Evolutionary conservation across 2,113 vertebrate genomes (phyloP), one percentile per base, ranked within the genome.

Genomic region (Sebastes schlegelii): DNA sequence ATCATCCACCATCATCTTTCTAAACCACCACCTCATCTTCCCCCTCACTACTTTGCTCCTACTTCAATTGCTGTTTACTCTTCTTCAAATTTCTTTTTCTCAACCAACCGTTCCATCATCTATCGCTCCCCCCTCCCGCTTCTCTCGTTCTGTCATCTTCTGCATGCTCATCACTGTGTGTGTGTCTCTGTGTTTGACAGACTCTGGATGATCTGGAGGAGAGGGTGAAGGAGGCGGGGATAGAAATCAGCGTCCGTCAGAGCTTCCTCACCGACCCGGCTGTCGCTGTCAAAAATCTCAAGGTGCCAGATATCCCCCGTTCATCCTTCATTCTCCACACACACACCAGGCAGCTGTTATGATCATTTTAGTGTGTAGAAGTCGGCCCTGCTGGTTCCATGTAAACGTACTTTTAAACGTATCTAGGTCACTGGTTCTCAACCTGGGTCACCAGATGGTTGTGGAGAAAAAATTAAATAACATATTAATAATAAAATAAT

Each of bases 231-330:
- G 75, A 78, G 45, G 75, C 75, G 10, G 75, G 75, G 45, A 68
- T 78, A 21, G 75, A 78, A 58, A 78, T 78, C 75, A 78, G 75
- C 4, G 75, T 78, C 40, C 75, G 75, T 68, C 75, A 78, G 75
- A 78, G 75, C 17, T 78, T 78, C 64, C 75, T 78, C 23, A 68
- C 64, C 23, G 64, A 68, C 17, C 75, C 75, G 21, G 75, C 75
- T 60, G 75, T 78, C 64, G 75, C 75, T 60, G 75, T 78, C 43
- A 78, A 78, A 68, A 78, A 78, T 12, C 75, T 78, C 26, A 78
- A 78, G 75, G 75, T 78, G 12, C 43, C 52, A 40, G 10, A 67
- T 5, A 0, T 14, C 5, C 61, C 11, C 45, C 45, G 3, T 16
- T 13, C 6, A 6, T 34, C 26, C 12, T 26, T 45, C 55, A 40